A percentile compares a stretch with the other conserved stretches of the same genome.
Conservation (phyloP, 2,113 vertebrate species). For the Neomonachus schauinslandi region DNA sequence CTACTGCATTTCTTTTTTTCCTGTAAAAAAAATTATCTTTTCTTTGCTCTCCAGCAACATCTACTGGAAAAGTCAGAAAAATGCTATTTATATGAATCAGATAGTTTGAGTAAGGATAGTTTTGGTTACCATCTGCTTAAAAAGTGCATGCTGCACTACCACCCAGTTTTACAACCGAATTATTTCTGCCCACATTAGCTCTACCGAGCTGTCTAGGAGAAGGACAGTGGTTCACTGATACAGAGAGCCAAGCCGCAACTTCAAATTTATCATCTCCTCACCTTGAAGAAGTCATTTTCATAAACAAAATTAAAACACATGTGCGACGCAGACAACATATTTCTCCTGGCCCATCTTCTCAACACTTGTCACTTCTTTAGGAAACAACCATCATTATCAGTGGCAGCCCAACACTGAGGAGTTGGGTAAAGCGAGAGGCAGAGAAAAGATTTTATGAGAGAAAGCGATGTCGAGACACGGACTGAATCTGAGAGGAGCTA, state of each 20-base stretch:
- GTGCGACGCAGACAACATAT: neutral
- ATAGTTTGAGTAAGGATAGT: slow-evolving; percentile 82
- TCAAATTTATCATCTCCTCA: neutral
- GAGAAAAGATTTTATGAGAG: neutral
- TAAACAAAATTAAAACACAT: neutral
- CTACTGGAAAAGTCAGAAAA: slow-evolving; percentile 91
- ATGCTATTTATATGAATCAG: slow-evolving; percentile 88
- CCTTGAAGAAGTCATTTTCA: slow-evolving; percentile 61
- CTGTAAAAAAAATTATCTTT: slow-evolving; percentile 79
- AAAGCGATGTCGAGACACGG: neutral
- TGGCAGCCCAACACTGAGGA: neutral
- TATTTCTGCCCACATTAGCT: slow-evolving; percentile 39
- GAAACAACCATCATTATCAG: neutral
- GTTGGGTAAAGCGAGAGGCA: neutral
- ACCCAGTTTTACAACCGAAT: slow-evolving; percentile 14
- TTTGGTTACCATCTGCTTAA: slow-evolving; percentile 82
- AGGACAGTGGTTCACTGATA: neutral
- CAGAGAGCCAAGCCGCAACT: neutral
- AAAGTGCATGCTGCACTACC: slow-evolving; percentile 52
- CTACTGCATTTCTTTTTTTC: slow-evolving; percentile 78
- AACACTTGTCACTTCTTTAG: neutral
- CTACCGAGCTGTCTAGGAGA: neutral
- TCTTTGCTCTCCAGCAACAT: slow-evolving; percentile 92
- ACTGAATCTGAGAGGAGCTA: neutral
- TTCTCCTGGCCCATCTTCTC: slow-evolving; percentile 27